A percentile compares a stretch with the other conserved stretches of the same genome.
Evolutionary conservation across 2,113 vertebrate species (phyloP).

Genomic region (Mugil cephalus): DNA sequence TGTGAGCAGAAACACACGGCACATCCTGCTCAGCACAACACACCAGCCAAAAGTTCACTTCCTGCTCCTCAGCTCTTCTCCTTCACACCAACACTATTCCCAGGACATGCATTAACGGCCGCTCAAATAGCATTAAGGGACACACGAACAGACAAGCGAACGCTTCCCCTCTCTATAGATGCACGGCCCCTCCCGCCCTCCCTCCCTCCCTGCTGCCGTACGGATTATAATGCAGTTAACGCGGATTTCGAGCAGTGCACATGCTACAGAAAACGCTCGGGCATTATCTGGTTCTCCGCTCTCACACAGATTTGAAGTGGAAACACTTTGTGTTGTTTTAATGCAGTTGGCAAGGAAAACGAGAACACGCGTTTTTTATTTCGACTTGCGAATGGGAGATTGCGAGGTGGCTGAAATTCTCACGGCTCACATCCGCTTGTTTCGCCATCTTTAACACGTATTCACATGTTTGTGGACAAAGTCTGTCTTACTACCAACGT

Average conservation of each 20-base stretch:
- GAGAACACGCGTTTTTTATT: constrained; percentile 63
- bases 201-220: background rate
- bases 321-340: constrained; percentile 74
- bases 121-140: constrained; percentile 38
- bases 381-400: constrained; percentile 62
- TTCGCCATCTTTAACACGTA: constrained; percentile 35
- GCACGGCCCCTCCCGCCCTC: constrained; percentile 3
- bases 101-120: constrained; percentile 74
- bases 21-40: constrained; percentile 77
- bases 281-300: constrained; percentile 65
- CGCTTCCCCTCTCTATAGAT: constrained; percentile 48
- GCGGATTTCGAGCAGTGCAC: constrained; percentile 40
- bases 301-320: constrained; percentile 70
- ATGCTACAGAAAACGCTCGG: constrained; percentile 41
- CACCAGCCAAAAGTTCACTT: constrained; percentile 81
- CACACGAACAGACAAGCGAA: constrained; percentile 67
- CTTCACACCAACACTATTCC: constrained; percentile 77
- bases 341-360: constrained; percentile 52
- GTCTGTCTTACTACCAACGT: constrained; percentile 23
- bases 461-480: constrained; percentile 43
- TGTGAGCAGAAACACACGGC: constrained; percentile 80
- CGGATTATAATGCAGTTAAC: constrained; percentile 32
- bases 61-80: constrained; percentile 75
- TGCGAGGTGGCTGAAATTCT: constrained; percentile 68
- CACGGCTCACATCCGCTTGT: constrained; percentile 66